These are phyloP conservation scores for Chironomus tepperi DNA, from an alignment of 1,140 invertebrate species.

Conservation along the genomic window DNA sequence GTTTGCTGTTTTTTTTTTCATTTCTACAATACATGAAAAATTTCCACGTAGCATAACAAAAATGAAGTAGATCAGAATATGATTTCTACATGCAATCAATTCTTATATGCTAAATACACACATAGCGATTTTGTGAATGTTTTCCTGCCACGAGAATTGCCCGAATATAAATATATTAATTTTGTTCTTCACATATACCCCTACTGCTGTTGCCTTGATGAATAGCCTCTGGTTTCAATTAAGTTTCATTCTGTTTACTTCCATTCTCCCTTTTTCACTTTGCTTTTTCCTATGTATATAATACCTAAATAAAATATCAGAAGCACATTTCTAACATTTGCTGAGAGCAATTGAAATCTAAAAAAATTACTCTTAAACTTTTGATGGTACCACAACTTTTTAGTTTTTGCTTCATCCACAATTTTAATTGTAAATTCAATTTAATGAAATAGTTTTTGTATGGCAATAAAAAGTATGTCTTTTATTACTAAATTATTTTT, in stretches of 20 bases:
- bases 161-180: slow-evolving; percentile 21
- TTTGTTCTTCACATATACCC: not conserved
- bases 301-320: too few species aligned
- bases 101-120: not conserved
- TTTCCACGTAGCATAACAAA: not conserved
- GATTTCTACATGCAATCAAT: slow-evolving; percentile 20
- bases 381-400: too few species aligned
- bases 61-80: slow-evolving; percentile 3
- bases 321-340: too few species aligned
- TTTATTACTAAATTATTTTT: too few species aligned
- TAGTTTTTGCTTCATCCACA: too few species aligned
- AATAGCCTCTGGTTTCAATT: slow-evolving; percentile 18
- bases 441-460: too few species aligned
- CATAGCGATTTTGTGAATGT: not conserved
- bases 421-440: too few species aligned
- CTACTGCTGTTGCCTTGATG: slow-evolving; percentile 8
- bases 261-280: not conserved
- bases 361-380: too few species aligned
- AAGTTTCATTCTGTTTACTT: slow-evolving; percentile 9
- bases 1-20: slow-evolving; percentile 1
- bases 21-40: not conserved
- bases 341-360: too few species aligned
- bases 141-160: not conserved
- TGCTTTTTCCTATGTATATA: not conserved
- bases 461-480: too few species aligned